phyloP scores from a whole-genome alignment of 2,888 invertebrate genomes.

The Cheilosia scutellata region DNA sequence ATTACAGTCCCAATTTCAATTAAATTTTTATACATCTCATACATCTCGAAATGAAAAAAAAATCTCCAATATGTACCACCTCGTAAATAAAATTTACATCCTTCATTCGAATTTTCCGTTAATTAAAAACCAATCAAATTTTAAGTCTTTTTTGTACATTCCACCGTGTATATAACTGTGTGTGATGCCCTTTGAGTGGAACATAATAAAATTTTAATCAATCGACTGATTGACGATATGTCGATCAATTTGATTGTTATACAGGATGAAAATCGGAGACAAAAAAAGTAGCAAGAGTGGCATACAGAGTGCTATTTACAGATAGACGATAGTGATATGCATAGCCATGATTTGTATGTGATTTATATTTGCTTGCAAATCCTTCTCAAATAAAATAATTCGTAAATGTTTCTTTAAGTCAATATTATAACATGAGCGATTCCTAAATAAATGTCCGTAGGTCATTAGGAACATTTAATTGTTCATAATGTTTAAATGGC shows the following conservation, averaged over 20 bases:
- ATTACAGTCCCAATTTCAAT: constrained; percentile 42
- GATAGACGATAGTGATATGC: background rate
- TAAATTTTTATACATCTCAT: constrained; percentile 30
- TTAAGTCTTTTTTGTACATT: constrained; percentile 73
- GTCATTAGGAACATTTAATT: no score
- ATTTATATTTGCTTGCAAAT: constrained; percentile 1
- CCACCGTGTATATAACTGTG: constrained; percentile 45
- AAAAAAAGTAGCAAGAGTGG: background rate
- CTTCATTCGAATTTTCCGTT: constrained; percentile 78
- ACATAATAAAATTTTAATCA: constrained; percentile 74
- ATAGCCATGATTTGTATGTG: background rate
- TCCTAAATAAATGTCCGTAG: no score
- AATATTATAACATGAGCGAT: no score
- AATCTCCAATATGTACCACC: constrained; percentile 1
- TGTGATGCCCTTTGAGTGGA: constrained; percentile 57
- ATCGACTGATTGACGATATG: constrained; percentile 73
- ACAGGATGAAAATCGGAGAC: constrained; percentile 9
- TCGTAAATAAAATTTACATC: constrained; percentile 31
- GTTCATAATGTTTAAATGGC: no score
- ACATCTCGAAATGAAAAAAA: constrained; percentile 18
- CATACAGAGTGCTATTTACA: background rate
- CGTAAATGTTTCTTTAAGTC: no score
- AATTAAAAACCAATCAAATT: constrained; percentile 83
- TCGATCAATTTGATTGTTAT: constrained; percentile 71
- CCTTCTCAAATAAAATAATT: no score